Percentiles rank a stretch among this genome's conserved stretches.
Conservation (phyloP, 2,888 invertebrate genomes). For the Morpho helenor region DNA sequence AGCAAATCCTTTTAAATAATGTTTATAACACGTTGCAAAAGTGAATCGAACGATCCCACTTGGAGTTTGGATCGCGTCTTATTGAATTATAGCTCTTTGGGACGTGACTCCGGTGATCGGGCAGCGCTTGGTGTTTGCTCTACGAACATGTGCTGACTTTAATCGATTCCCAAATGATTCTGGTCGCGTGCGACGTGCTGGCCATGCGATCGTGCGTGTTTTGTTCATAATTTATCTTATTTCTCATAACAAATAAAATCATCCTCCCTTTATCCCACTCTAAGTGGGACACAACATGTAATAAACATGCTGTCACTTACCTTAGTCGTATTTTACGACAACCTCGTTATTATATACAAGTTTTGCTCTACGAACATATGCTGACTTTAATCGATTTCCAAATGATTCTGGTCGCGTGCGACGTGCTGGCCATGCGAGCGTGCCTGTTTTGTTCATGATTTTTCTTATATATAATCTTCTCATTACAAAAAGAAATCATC, state of each 20-base stretch:
- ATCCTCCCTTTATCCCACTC: too few species aligned
- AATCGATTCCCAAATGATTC: conserved; percentile 63
- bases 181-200: conserved; percentile 39
- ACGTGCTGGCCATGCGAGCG: conserved; percentile 31
- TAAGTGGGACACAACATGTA: too few species aligned
- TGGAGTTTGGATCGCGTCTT: conserved; percentile 55
- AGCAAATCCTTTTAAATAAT: conserved; percentile 17
- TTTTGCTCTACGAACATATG: conserved; percentile 59
- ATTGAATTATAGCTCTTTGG: conserved; percentile 63
- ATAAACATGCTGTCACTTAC: too few species aligned
- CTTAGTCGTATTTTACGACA: too few species aligned
- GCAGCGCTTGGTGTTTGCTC: conserved; percentile 60
- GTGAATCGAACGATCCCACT: conserved; percentile 49
- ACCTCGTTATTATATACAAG: too few species aligned
- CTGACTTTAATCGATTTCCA: conserved; percentile 62
- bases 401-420: conserved; percentile 52
- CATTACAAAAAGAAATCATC: too few species aligned
- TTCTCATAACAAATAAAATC: too few species aligned
- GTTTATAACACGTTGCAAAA: conserved; percentile 36
- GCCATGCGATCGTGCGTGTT: conserved; percentile 31
- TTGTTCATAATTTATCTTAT: too few species aligned
- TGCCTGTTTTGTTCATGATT: conserved; percentile 15
- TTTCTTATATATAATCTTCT: too few species aligned
- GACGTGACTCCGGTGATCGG: conserved; percentile 57
- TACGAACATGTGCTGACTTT: conserved; percentile 55